Percentiles rank a stretch among this genome's conserved stretches.
phyloP scores from a whole-genome alignment of 2,888 invertebrate genomes.

The Orgyia antiqua region DNA sequence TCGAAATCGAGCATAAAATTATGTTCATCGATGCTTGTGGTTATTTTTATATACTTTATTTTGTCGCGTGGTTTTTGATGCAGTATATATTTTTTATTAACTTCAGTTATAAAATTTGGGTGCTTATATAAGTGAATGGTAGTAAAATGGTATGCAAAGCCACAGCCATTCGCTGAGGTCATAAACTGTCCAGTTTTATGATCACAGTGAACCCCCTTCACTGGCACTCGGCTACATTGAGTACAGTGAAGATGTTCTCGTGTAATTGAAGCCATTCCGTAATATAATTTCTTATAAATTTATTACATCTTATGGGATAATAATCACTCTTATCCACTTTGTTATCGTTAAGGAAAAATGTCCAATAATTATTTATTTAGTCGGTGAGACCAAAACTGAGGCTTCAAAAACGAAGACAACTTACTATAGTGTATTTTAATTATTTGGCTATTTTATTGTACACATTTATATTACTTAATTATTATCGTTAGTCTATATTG shows the following conservation, averaged over 20 bases:
- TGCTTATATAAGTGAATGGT: slow-evolving; percentile 3
- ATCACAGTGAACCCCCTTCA: slow-evolving; percentile 12
- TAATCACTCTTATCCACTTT: no score
- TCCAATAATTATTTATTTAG: no score
- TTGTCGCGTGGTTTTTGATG: slow-evolving; percentile 4
- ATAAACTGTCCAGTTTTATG: slow-evolving; percentile 28
- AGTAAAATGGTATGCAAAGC: slow-evolving; percentile 27
- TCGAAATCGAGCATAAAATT: slow-evolving; percentile 11
- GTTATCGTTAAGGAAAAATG: no score
- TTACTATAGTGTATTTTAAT: no score
- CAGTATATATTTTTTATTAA: slow-evolving; percentile 10
- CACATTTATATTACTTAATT: no score
- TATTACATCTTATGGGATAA: no score
- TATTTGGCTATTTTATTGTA: no score
- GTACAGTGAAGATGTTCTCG: background rate
- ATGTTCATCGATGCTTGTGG: slow-evolving; percentile 6
- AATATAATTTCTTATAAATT: background rate
- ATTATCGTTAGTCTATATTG: no score
- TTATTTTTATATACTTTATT: slow-evolving; percentile 5
- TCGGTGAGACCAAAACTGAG: no score
- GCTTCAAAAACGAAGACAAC: no score
- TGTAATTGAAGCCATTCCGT: slow-evolving; percentile 19
- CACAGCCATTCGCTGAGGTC: slow-evolving; percentile 13
- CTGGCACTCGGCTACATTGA: slow-evolving; percentile 12
- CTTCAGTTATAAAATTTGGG: slow-evolving; percentile 1